Percentiles rank a stretch among this genome's conserved stretches.
Conservation (phyloP, 2,113 vertebrate species). For the Sebastes fasciatus region DNA sequence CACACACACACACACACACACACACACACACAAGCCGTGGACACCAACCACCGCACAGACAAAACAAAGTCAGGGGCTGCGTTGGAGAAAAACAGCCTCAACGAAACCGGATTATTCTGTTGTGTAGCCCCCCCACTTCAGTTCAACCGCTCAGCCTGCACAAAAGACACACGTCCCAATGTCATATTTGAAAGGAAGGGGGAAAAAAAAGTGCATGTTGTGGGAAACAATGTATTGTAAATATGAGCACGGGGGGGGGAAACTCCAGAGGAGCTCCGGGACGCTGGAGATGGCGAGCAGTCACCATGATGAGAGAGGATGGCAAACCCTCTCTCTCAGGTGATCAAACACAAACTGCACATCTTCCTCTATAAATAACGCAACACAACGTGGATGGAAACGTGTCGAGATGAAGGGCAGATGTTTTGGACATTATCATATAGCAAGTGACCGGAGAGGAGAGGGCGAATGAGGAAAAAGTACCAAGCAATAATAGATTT, state of each 20-base stretch:
- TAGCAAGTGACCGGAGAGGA: too few species aligned
- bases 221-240: slow-evolving; percentile 42
- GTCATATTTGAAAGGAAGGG: slow-evolving; percentile 35
- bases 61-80: slow-evolving; percentile 62
- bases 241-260: slow-evolving; percentile 39
- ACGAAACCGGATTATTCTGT: slow-evolving; percentile 46
- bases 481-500: too few species aligned
- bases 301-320: slow-evolving; percentile 58
- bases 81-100: slow-evolving; percentile 33
- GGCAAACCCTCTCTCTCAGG: slow-evolving; percentile 67
- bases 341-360: slow-evolving; percentile 55
- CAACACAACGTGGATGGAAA: not conserved
- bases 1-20: too few species aligned
- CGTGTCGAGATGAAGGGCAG: not conserved
- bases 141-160: slow-evolving; percentile 61
- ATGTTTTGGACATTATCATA: not conserved
- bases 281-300: slow-evolving; percentile 68
- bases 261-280: slow-evolving; percentile 75
- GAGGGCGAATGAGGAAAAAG: too few species aligned
- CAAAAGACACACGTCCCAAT: slow-evolving; percentile 68
- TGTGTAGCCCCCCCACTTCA: slow-evolving; percentile 38
- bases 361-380: slow-evolving; percentile 1
- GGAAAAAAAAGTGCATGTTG: slow-evolving; percentile 31
- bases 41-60: slow-evolving; percentile 34
- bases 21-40: slow-evolving; percentile 6